Evolutionary conservation across 2,113 vertebrate species (phyloP), one percentile per base, ranked within the genome.

Genomic region (Phalacrocorax aristotelis): DNA sequence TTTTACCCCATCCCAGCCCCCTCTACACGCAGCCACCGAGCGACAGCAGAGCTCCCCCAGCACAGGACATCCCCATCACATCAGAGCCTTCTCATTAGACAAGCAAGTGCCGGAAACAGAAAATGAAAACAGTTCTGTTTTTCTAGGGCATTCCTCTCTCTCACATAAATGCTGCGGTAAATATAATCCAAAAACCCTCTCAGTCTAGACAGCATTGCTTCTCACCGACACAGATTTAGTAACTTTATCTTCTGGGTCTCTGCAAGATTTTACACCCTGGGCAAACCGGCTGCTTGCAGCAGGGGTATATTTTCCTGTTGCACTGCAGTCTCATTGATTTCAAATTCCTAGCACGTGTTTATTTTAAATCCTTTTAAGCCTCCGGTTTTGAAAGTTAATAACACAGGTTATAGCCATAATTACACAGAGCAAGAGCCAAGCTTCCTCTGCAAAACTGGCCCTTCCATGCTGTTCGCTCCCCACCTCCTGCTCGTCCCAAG

Each of bases 111-210:
- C 29, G 4, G 78, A 79, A 91, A 89, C 91, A 94, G 58, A 7
- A 66, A 58, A 0, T 40, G 70, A 61, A 75, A 89, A 69, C 83
- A 89, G 69, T 51, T 85, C 70, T 85, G 83, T 30, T 91, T 95
- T 97, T 97, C 92, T 95, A 89, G 92, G 94, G 88, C 94, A 90
- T 85, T 95, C 88, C 80, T 97, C 76, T 94, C 52, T 55, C 86
- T 83, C 92, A 38, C 68, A 87, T 25, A 75, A 94, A 89, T 60
- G 58, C 79, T 27, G 83, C 90, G 58, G 85, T 88, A 93, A 96
- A 97, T 77, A 49, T 1, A 52, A 94, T 62, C 86, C 15, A 46
- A 46, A 46, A 46, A 46, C 16, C 44, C 44, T 46, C 44, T 46
- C 44, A 46, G 77, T 95, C 87, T 91, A 94, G 94, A 96, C 91